These are phyloP conservation scores for Ciconia stormi DNA, from an alignment of 2,113 vertebrate species.

Conservation along the genomic window DNA sequence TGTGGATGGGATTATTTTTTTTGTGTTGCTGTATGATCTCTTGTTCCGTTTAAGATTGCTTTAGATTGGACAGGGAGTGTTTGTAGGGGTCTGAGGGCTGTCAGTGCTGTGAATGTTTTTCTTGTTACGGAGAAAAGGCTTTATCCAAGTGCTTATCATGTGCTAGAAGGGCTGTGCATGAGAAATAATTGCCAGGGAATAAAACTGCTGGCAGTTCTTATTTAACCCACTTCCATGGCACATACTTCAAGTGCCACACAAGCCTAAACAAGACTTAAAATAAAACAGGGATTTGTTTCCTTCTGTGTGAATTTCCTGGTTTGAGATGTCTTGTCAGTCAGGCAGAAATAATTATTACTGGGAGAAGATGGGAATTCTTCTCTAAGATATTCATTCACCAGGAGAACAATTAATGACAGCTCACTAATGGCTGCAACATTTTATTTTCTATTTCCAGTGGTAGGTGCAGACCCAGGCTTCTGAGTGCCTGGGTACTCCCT, in stretches of 20 bases:
- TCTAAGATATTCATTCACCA: conserved; percentile 24
- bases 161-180: neutral
- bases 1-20: neutral
- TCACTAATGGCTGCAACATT: neutral
- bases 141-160: conserved; percentile 1
- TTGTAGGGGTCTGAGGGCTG: conserved; percentile 1
- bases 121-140: neutral
- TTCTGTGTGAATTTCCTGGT: neutral
- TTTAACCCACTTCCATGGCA: neutral
- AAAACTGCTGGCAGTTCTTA: conserved; percentile 31
- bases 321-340: neutral
- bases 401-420: conserved; percentile 57
- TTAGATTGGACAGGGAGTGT: neutral
- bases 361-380: conserved; percentile 38
- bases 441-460: conserved; percentile 8
- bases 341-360: conserved; percentile 40
- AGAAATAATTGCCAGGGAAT: neutral
- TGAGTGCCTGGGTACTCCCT: neutral
- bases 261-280: neutral
- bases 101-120: neutral
- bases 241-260: neutral
- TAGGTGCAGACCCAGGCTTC: neutral
- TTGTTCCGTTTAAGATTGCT: neutral
- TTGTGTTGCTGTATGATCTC: neutral
- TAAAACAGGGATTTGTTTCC: conserved; percentile 37